phyloP scores from a whole-genome alignment of 1,140 invertebrate species.

The Pogonus chalceus region DNA sequence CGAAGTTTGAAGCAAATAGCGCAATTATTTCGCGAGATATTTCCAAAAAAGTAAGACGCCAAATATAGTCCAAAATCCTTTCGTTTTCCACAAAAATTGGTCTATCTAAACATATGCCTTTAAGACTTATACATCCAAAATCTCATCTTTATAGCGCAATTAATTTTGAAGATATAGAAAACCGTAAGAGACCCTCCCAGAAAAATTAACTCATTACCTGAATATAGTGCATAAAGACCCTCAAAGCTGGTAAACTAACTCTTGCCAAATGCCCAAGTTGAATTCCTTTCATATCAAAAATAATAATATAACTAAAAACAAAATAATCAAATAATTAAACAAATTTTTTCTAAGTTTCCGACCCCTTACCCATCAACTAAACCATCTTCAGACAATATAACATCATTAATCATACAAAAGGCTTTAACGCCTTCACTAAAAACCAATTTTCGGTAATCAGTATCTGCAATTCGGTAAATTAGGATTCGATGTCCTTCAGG shows the following conservation, averaged over 20 bases:
- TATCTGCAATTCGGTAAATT: constrained; percentile 41
- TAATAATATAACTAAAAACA: constrained; percentile 41
- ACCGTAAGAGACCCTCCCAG: no score
- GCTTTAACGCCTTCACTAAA: constrained; percentile 48
- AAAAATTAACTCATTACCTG: no score
- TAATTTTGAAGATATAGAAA: no score
- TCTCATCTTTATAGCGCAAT: no score
- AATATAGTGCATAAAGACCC: constrained; percentile 53
- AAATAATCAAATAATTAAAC: background rate
- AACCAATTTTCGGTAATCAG: constrained; percentile 47
- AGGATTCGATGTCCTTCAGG: constrained; percentile 44
- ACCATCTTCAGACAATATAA: constrained; percentile 48
- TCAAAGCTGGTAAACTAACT: constrained; percentile 44
- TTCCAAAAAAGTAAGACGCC: no score
- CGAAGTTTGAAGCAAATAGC: no score
- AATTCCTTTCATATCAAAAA: constrained; percentile 56
- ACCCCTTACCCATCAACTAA: constrained; percentile 41
- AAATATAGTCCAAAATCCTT: no score
- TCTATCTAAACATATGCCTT: no score
- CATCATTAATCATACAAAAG: constrained; percentile 56
- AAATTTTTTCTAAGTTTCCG: background rate
- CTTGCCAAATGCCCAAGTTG: constrained; percentile 48
- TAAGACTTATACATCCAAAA: no score
- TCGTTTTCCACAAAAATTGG: no score
- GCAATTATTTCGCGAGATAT: no score